phyloP scores from a whole-genome alignment of 2,888 invertebrate species.

The Ecliptopera silaceata region DNA sequence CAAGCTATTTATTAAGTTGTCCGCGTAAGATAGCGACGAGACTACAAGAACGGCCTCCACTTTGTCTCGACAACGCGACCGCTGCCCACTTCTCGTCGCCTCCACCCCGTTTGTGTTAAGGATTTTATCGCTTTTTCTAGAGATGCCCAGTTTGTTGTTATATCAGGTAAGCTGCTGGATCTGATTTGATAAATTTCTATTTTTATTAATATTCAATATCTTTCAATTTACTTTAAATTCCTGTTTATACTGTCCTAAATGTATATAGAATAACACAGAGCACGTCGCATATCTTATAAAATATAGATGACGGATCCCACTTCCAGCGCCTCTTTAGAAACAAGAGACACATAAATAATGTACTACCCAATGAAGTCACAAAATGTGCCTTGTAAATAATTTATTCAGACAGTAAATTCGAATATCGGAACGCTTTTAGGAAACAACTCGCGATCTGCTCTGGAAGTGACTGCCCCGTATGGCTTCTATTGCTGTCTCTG shows the following conservation, averaged over 20 bases:
- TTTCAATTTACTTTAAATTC: not conserved
- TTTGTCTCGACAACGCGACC: slow-evolving; percentile 72
- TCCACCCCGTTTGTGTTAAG: slow-evolving; percentile 66
- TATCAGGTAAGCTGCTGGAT: slow-evolving; percentile 40
- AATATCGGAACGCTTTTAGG: slow-evolving; percentile 43
- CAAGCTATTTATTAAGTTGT: slow-evolving; percentile 69
- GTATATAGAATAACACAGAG: not conserved
- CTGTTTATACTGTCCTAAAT: not conserved
- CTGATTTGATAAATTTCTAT: slow-evolving; percentile 33
- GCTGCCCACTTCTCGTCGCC: slow-evolving; percentile 70
- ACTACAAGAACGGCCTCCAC: slow-evolving; percentile 63
- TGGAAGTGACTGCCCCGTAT: slow-evolving; percentile 55
- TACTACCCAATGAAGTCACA: slow-evolving; percentile 31
- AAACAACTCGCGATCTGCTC: slow-evolving; percentile 49
- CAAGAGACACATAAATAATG: slow-evolving; percentile 32
- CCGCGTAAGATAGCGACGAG: slow-evolving; percentile 53
- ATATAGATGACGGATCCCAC: not conserved
- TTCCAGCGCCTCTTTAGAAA: slow-evolving; percentile 17
- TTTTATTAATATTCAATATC: slow-evolving; percentile 9
- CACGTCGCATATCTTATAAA: not conserved
- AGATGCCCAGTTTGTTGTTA: slow-evolving; percentile 46
- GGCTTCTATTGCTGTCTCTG: slow-evolving; percentile 48
- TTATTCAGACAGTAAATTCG: slow-evolving; percentile 39
- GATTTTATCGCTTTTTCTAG: slow-evolving; percentile 70
- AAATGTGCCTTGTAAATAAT: slow-evolving; percentile 36